These are phyloP conservation scores for Neuroterus valhalla DNA, from an alignment of 1,140 invertebrate genomes.

Conservation along the genomic window DNA sequence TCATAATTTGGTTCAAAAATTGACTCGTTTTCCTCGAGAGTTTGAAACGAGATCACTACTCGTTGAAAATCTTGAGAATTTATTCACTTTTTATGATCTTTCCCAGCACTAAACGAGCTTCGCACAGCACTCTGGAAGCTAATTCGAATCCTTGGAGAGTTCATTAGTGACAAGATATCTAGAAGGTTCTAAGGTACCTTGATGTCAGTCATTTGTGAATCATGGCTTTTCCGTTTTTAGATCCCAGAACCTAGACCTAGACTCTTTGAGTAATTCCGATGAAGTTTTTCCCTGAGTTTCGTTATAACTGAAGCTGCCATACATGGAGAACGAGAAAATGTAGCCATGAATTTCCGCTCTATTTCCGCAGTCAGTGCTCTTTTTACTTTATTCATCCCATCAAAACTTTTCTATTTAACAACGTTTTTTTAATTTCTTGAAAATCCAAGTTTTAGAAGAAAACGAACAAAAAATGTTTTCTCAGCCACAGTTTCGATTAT, in stretches of 20 bases:
- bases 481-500: too few relatives aligned
- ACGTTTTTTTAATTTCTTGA: background rate
- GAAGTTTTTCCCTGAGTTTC: conserved; percentile 5
- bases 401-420: background rate
- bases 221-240: conserved; percentile 17
- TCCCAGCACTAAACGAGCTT: background rate
- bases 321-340: conserved; percentile 10
- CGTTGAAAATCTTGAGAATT: background rate
- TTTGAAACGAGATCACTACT: too few relatives aligned
- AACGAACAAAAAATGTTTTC: too few relatives aligned
- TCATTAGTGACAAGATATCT: conserved; percentile 13
- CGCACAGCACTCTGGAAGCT: conserved; percentile 3
- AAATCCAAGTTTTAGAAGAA: too few relatives aligned
- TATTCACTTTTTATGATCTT: background rate
- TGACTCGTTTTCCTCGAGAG: too few relatives aligned
- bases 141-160: conserved; percentile 21
- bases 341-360: conserved; percentile 13
- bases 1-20: too few relatives aligned
- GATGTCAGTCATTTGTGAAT: conserved; percentile 21
- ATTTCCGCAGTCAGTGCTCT: background rate
- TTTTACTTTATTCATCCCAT: background rate
- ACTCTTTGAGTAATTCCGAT: conserved; percentile 1
- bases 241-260: conserved; percentile 22
- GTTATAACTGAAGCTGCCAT: conserved; percentile 10
- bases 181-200: conserved; percentile 8